phyloP scores from a whole-genome alignment of 35 echinoderm and acorn worm genomes.

The Stichopus chloronotus region DNA sequence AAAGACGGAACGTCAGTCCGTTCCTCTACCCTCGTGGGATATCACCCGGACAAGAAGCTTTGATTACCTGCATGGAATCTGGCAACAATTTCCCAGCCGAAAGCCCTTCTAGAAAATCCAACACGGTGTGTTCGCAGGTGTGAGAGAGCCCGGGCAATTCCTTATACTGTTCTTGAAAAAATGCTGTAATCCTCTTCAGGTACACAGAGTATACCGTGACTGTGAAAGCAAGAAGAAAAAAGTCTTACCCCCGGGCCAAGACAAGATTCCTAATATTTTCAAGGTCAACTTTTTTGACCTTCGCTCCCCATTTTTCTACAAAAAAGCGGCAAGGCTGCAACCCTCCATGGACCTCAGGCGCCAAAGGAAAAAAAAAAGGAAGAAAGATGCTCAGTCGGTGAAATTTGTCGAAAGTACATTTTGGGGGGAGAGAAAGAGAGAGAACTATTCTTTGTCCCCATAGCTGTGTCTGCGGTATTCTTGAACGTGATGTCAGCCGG shows the following conservation, averaged over 20 bases:
- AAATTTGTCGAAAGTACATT: conserved; percentile 25
- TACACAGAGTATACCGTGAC: conserved; percentile 35
- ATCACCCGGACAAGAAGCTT: conserved; percentile 16
- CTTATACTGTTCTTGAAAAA: neutral
- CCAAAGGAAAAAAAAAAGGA: no score
- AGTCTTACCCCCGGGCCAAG: neutral
- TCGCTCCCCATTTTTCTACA: conserved; percentile 36
- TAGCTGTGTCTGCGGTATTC: conserved; percentile 23
- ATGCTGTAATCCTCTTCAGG: conserved; percentile 35
- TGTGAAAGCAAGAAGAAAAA: neutral
- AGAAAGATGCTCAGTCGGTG: neutral
- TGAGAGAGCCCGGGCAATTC: neutral
- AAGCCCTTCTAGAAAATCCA: neutral
- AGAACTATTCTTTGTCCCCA: conserved; percentile 40
- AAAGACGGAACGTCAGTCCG: neutral
- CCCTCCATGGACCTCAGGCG: conserved; percentile 1
- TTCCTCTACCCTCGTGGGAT: conserved; percentile 38
- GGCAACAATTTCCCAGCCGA: neutral
- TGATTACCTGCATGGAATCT: neutral
- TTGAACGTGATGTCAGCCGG: neutral
- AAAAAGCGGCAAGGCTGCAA: conserved; percentile 23
- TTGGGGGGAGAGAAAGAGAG: conserved; percentile 24
- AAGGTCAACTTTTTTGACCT: conserved; percentile 48
- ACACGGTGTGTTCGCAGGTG: conserved; percentile 31
- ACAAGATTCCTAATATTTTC: conserved; percentile 59